These are phyloP conservation scores for Drosophila macrothrix DNA, from an alignment of 2,888 invertebrate species.

Conservation along the genomic window DNA sequence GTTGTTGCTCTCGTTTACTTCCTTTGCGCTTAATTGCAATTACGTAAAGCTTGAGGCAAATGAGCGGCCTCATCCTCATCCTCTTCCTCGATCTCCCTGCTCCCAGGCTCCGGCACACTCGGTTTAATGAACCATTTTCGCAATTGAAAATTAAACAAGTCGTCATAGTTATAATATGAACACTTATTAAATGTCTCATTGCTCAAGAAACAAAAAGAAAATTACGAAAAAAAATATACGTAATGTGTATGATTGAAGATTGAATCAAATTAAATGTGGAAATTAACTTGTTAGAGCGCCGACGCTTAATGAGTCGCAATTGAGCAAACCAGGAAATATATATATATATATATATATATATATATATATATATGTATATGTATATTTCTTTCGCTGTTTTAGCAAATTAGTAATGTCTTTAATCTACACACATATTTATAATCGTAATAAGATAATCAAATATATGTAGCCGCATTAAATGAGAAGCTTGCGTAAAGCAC, in stretches of 20 bases:
- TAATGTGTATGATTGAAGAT: conserved; percentile 42
- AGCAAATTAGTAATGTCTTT: conserved; percentile 21
- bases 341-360: neutral
- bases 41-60: conserved; percentile 62
- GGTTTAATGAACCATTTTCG: conserved; percentile 39
- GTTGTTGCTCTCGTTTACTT: conserved; percentile 58
- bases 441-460: conserved; percentile 9
- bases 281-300: conserved; percentile 63
- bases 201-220: neutral
- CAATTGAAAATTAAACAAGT: conserved; percentile 67
- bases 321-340: conserved; percentile 35
- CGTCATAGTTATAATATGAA: conserved; percentile 65
- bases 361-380: neutral
- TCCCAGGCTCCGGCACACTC: conserved; percentile 17
- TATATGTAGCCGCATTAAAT: neutral
- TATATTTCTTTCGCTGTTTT: neutral
- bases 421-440: neutral
- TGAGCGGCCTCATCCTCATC: conserved; percentile 8
- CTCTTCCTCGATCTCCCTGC: neutral
- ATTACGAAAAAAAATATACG: neutral
- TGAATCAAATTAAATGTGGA: conserved; percentile 67
- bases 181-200: conserved; percentile 34
- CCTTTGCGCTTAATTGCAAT: conserved; percentile 76
- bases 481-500: neutral
- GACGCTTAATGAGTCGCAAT: conserved; percentile 39